phyloP scores from a whole-genome alignment of 2,797 vertebrate species.

The Lepus oiostolus region DNA sequence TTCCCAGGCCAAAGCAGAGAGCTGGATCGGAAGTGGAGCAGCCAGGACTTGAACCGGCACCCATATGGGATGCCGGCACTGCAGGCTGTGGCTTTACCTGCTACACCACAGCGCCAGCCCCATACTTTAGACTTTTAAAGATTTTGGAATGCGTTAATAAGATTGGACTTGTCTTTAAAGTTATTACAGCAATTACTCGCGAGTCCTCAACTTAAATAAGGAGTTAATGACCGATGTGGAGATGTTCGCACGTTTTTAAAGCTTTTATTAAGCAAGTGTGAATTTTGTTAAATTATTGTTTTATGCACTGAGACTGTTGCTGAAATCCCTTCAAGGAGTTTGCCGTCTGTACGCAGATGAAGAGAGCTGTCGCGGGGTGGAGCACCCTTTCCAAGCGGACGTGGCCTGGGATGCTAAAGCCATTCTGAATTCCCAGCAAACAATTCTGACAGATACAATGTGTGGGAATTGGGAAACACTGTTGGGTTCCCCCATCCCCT shows the following conservation, averaged over 20 bases:
- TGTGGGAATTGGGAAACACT: not conserved
- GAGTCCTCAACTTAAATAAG: constrained; percentile 77
- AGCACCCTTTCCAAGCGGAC: not conserved
- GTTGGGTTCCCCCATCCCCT: not conserved
- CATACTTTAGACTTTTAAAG: constrained; percentile 56
- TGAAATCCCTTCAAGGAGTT: constrained; percentile 73
- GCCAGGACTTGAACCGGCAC: too few relatives aligned
- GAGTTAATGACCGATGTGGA: constrained; percentile 66
- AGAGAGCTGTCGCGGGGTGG: not conserved
- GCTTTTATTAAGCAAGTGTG: constrained; percentile 56
- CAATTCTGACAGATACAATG: not conserved
- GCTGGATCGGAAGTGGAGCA: too few relatives aligned
- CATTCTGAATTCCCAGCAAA: constrained; percentile 39
- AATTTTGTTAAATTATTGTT: constrained; percentile 77
- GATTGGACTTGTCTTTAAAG: constrained; percentile 79
- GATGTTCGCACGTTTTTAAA: constrained; percentile 68
- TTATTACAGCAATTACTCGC: constrained; percentile 83
- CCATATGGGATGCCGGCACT: too few relatives aligned
- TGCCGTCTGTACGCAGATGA: constrained; percentile 57
- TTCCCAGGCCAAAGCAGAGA: too few relatives aligned
- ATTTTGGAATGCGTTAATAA: constrained; percentile 78
- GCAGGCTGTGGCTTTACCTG: too few relatives aligned
- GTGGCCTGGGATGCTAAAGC: constrained; percentile 20
- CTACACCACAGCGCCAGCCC: too few relatives aligned
- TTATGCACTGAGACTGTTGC: constrained; percentile 58